Evolutionary conservation across 1,140 invertebrate species (phyloP).

Genomic region (Camponotus pennsylvanicus): DNA sequence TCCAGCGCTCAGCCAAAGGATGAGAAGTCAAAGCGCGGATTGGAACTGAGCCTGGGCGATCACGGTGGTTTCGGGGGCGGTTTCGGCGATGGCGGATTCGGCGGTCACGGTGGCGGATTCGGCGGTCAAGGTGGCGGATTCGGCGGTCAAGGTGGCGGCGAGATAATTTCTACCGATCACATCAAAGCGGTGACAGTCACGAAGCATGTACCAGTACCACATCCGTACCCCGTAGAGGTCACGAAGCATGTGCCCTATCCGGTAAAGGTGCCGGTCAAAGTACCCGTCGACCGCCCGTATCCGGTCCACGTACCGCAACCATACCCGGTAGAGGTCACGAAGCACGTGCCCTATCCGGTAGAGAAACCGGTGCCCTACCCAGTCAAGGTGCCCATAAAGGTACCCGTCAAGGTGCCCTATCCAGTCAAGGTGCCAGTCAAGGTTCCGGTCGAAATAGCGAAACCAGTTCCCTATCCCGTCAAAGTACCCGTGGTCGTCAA

Average conservation of each 20-base stretch:
- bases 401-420: constrained; percentile 84
- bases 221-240: constrained; percentile 84
- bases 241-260: constrained; percentile 84
- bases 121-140: constrained; percentile 12
- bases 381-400: constrained; percentile 87
- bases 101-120: constrained; percentile 59
- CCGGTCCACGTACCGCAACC: constrained; percentile 87
- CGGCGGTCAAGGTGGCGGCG: constrained; percentile 55
- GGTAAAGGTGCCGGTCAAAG: constrained; percentile 84
- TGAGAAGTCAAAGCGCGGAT: constrained; percentile 81
- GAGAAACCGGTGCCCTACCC: constrained; percentile 86
- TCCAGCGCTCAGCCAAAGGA: constrained; percentile 69
- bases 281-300: constrained; percentile 87
- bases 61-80: constrained; percentile 74
- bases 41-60: constrained; percentile 80
- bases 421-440: constrained; percentile 85
- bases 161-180: constrained; percentile 81
- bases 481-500: constrained; percentile 82
- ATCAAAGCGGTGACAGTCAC: constrained; percentile 85
- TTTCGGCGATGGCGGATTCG: constrained; percentile 37
- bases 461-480: constrained; percentile 82
- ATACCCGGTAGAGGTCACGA: constrained; percentile 87
- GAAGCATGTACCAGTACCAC: constrained; percentile 85
- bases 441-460: constrained; percentile 86
- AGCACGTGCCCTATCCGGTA: constrained; percentile 87